Base-by-base conservation (phyloP, 2,797 vertebrate species). In the Myoxocephalus aenaeus region DNA sequence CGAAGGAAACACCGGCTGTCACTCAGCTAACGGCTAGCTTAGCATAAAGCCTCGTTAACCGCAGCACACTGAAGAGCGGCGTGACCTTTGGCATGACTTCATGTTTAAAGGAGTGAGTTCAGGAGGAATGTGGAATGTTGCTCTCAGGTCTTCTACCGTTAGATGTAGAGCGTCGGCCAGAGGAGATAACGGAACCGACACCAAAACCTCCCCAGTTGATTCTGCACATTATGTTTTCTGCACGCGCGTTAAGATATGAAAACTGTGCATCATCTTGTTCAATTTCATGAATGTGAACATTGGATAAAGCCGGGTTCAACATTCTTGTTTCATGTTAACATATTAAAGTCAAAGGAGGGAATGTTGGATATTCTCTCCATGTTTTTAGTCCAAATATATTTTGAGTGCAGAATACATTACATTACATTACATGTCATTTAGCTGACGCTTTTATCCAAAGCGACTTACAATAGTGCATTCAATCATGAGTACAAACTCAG, bases 111-210 rank as follows among this genome's bases (percentile, higher is more conserved):
- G 22, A 64, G 64, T 1, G 20, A 40, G 14, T 27, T 51, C 44
- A 7, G 4, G 25, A 18, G 17, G 38, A 54, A 46, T 18, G 53
- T 15, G 14, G 42, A 56, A 69, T 44, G 42, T 15, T 14, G 65
- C 13, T 58, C 61, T 76, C 65, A 38, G 75, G 50, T 75, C 54
- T 72, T 34, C 20, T 20, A 13, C 75, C 78, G 84, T 84, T 32
- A 79, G 38, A 76, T 32, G 65, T 44, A 22, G 71, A 61, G 34
- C 18, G 7, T 36, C 67, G 68, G 40, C 36, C 42, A 29, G 44
- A 74, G 29, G 38, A 62, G 66, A 81, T 65, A 77, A 79, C 68
- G 62, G 13, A 44, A 38, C 42, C 14, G 13, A 44, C 14, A 15
- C 14, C 15, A 17, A 48, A 20, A 20, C 46, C 7, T 9, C 18